phyloP scores from a whole-genome alignment of 2,113 vertebrate genomes.

The Rhinolophus ferrumequinum region DNA sequence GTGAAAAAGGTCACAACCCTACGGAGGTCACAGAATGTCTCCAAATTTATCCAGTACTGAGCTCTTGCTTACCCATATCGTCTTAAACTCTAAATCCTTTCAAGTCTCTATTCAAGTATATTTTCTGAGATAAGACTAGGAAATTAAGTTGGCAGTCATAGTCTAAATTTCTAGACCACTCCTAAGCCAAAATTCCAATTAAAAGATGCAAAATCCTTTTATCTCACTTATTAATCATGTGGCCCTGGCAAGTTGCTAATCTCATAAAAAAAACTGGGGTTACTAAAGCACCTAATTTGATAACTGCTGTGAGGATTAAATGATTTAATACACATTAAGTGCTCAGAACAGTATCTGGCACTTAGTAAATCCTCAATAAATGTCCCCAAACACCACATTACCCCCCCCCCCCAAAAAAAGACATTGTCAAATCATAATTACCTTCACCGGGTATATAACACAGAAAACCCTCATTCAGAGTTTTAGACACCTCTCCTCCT shows the following conservation, averaged over 20 bases:
- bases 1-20: background rate
- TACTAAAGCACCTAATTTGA: background rate
- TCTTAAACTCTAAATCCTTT: background rate
- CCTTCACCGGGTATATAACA: background rate
- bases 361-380: constrained; percentile 1
- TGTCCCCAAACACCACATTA: background rate
- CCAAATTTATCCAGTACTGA: background rate
- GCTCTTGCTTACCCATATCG: background rate
- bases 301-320: background rate
- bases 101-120: background rate
- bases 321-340: background rate
- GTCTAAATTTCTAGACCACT: constrained; percentile 7
- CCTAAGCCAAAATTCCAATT: background rate
- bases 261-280: background rate
- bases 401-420: background rate
- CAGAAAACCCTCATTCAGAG: background rate
- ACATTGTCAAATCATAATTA: background rate
- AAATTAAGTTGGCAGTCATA: background rate
- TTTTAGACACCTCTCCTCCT: background rate
- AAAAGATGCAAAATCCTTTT: constrained; percentile 13
- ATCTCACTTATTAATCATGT: background rate
- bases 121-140: background rate
- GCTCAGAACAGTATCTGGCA: background rate
- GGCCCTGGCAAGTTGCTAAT: background rate
- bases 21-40: background rate